Conservation (phyloP, 2,797 vertebrate genomes). For the Remorina albescens region DNA sequence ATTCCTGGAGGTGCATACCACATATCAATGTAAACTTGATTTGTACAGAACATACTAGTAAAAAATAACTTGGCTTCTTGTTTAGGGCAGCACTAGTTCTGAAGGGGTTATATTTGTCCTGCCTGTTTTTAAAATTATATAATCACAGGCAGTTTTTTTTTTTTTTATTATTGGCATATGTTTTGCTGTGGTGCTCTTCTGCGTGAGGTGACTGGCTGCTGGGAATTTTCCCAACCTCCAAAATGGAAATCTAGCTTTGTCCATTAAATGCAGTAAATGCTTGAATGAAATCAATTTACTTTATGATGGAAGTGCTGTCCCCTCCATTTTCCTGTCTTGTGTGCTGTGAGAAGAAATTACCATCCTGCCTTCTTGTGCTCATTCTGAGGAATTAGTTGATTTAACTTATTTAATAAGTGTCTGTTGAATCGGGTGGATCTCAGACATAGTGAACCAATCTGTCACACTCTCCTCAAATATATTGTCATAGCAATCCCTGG, state of each 20-base stretch:
- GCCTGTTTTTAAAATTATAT: constrained; percentile 16
- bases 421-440: constrained; percentile 2
- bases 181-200: constrained; percentile 34
- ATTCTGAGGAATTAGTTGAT: constrained; percentile 8
- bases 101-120: constrained; percentile 34
- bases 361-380: background rate
- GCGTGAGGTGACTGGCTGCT: background rate
- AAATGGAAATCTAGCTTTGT: constrained; percentile 30
- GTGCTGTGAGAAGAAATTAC: background rate
- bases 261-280: constrained; percentile 24
- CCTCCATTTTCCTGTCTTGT: constrained; percentile 16
- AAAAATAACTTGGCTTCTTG: background rate
- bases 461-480: background rate
- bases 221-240: constrained; percentile 12
- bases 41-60: background rate
- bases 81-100: background rate
- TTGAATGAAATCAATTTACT: constrained; percentile 9
- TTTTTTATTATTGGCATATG: constrained; percentile 8
- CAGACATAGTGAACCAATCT: constrained; percentile 11
- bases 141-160: constrained; percentile 30
- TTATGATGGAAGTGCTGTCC: background rate
- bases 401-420: constrained; percentile 10
- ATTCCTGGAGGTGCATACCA: background rate
- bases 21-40: background rate
- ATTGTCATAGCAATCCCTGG: constrained; percentile 9